Percentiles rank a stretch among this genome's conserved stretches.
Evolutionary conservation across 2,797 vertebrate species (phyloP).

Genomic region (Danio choprae): DNA sequence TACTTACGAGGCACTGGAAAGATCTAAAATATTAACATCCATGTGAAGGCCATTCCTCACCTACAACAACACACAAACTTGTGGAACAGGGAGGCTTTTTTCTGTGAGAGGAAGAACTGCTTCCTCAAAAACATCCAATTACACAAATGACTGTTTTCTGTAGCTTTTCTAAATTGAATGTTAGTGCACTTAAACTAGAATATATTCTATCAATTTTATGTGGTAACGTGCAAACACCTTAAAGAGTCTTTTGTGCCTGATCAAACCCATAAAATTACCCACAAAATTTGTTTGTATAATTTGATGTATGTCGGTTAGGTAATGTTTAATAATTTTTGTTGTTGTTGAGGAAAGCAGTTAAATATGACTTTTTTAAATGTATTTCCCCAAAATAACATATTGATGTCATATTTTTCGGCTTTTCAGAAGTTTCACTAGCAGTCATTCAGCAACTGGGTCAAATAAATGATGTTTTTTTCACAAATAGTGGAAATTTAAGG

Average conservation of each 20-base stretch:
- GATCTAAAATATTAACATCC: slow-evolving; percentile 8
- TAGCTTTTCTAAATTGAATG: not conserved
- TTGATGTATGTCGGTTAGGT: too few species aligned
- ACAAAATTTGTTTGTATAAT: too few species aligned
- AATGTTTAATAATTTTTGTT: too few species aligned
- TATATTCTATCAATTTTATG: too few species aligned
- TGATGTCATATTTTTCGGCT: not conserved
- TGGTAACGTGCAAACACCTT: too few species aligned
- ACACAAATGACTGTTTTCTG: not conserved
- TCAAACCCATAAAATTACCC: too few species aligned
- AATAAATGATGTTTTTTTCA: not conserved
- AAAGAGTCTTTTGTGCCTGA: too few species aligned
- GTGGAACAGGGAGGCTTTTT: not conserved
- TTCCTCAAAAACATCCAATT: not conserved
- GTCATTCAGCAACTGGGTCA: not conserved
- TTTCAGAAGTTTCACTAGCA: not conserved
- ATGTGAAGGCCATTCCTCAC: slow-evolving; percentile 11
- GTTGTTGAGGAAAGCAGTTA: too few species aligned
- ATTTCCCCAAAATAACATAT: not conserved
- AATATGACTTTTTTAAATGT: too few species aligned
- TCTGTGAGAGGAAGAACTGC: not conserved
- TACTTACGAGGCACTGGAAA: slow-evolving; percentile 6
- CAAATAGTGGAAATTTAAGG: not conserved
- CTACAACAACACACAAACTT: not conserved
- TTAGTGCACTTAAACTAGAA: not conserved